Percentiles rank a stretch among this genome's conserved stretches.
phyloP scores from a whole-genome alignment of 2,888 invertebrate genomes.

The Laothoe populi region DNA sequence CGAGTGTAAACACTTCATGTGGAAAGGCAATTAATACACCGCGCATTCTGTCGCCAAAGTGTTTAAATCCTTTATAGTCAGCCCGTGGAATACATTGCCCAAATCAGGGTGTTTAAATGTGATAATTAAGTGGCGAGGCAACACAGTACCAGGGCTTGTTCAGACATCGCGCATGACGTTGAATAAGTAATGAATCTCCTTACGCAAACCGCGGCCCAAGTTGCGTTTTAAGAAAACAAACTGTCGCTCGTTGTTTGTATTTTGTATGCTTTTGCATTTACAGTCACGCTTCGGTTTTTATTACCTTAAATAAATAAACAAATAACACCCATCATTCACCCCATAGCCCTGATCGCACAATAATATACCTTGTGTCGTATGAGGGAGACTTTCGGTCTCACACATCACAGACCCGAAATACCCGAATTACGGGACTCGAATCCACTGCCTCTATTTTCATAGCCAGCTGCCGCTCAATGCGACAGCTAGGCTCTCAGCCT shows the following conservation, averaged over 20 bases:
- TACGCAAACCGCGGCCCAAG: conserved; percentile 46
- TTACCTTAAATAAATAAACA: no score
- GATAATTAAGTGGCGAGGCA: conserved; percentile 65
- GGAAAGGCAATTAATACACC: conserved; percentile 45
- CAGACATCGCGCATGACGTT: conserved; percentile 64
- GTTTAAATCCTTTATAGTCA: conserved; percentile 35
- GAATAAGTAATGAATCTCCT: conserved; percentile 70
- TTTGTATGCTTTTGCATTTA: conserved; percentile 33
- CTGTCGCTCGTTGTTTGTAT: conserved; percentile 41
- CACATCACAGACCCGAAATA: no score
- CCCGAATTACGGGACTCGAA: no score
- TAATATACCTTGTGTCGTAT: no score
- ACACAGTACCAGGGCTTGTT: conserved; percentile 48
- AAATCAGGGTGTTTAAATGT: conserved; percentile 66
- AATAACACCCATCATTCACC: no score
- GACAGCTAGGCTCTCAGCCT: no score
- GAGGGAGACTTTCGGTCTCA: no score
- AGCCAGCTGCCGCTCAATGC: no score
- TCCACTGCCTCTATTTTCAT: no score
- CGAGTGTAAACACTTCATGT: conserved; percentile 41
- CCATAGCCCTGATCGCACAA: no score
- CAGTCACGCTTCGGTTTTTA: background rate
- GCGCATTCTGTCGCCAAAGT: conserved; percentile 40
- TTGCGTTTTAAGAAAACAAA: conserved; percentile 56
- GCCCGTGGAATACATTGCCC: conserved; percentile 36